phyloP scores from a whole-genome alignment of 1,140 invertebrate genomes.

The Rhopalosiphum padi region DNA sequence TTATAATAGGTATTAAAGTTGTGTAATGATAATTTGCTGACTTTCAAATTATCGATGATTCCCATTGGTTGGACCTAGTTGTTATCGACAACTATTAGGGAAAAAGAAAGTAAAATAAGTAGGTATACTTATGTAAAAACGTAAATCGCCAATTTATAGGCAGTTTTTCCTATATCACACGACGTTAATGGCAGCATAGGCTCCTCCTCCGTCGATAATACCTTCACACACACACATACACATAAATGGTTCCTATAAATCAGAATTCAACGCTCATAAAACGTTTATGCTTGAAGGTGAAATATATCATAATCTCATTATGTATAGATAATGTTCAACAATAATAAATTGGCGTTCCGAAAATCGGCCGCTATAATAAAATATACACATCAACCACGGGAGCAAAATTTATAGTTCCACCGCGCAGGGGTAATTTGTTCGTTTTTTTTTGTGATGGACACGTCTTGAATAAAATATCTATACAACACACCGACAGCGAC shows the following conservation, averaged over 20 bases:
- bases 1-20: background rate
- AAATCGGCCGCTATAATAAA: background rate
- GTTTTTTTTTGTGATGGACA: background rate
- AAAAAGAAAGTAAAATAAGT: background rate
- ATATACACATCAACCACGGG: background rate
- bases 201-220: background rate
- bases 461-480: background rate
- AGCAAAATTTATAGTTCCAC: background rate
- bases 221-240: background rate
- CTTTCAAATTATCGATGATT: background rate
- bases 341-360: background rate
- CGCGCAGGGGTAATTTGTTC: background rate
- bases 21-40: background rate
- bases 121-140: background rate
- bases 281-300: background rate
- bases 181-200: background rate
- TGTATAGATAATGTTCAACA: background rate
- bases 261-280: background rate
- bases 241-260: background rate
- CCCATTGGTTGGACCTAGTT: background rate
- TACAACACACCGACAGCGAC: no score
- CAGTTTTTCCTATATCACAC: background rate
- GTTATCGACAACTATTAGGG: background rate
- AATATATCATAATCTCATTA: conserved; percentile 11
- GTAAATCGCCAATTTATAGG: background rate